Percentiles rank a stretch among this genome's conserved stretches.
Evolutionary conservation across 1,140 invertebrate species (phyloP).

Genomic region (Piezodorus guildinii): DNA sequence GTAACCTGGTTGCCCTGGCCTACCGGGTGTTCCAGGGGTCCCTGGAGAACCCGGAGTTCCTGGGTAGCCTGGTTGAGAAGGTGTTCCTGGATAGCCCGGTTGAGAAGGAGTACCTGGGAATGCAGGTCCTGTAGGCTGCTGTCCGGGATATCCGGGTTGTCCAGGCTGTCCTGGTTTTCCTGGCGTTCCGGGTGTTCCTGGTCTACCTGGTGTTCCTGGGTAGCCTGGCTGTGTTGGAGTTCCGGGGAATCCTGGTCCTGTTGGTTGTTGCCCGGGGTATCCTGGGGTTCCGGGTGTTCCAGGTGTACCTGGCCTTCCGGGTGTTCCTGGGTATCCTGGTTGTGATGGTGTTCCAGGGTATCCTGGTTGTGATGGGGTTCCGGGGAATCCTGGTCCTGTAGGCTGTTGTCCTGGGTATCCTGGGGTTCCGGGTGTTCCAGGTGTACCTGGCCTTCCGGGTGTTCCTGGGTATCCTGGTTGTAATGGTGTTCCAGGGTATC

Average conservation of each 20-base stretch:
- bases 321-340: conserved; percentile 27
- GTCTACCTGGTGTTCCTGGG: conserved; percentile 24
- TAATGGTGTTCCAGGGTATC: conserved; percentile 27
- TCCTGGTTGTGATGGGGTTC: conserved; percentile 24
- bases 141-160: conserved; percentile 21
- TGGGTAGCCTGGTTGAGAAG: conserved; percentile 29
- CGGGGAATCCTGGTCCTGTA: conserved; percentile 27
- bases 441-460: conserved; percentile 27
- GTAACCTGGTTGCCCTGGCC: conserved; percentile 24
- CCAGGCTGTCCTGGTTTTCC: conserved; percentile 27
- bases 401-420: conserved; percentile 27
- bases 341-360: conserved; percentile 28
- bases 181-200: conserved; percentile 26
- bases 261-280: conserved; percentile 26
- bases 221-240: conserved; percentile 21
- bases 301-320: conserved; percentile 27
- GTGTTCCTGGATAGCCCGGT: conserved; percentile 25
- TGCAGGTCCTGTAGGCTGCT: conserved; percentile 26
- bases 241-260: conserved; percentile 27
- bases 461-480: conserved; percentile 27
- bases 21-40: conserved; percentile 23
- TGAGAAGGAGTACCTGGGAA: conserved; percentile 24
- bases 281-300: conserved; percentile 28
- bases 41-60: conserved; percentile 25
- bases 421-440: conserved; percentile 28